phyloP scores from a whole-genome alignment of 2,888 invertebrate genomes.

The Epinotia bilunana region DNA sequence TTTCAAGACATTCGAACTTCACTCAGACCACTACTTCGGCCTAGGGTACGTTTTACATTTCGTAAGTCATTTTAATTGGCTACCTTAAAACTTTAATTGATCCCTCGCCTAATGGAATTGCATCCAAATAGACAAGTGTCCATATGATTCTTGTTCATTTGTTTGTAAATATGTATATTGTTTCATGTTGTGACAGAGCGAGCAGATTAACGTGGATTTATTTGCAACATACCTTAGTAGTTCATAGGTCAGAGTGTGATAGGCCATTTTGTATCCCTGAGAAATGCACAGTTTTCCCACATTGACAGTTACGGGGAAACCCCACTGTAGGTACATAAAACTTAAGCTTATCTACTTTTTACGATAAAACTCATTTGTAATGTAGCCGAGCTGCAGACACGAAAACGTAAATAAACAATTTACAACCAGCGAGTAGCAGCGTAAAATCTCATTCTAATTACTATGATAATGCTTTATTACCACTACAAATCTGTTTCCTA shows the following conservation, averaged over 20 bases:
- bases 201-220: too few relatives aligned
- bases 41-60: slow-evolving; percentile 6
- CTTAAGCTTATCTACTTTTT: slow-evolving; percentile 30
- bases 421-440: slow-evolving; percentile 75
- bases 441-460: slow-evolving; percentile 83
- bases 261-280: background rate
- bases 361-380: slow-evolving; percentile 40
- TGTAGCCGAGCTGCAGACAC: slow-evolving; percentile 46
- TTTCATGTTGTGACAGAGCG: too few relatives aligned
- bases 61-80: slow-evolving; percentile 10
- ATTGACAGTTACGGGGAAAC: slow-evolving; percentile 4
- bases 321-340: slow-evolving; percentile 9
- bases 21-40: slow-evolving; percentile 21
- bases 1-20: slow-evolving; percentile 36
- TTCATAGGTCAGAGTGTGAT: background rate
- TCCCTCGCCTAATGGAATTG: background rate
- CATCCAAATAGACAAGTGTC: background rate
- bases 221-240: background rate
- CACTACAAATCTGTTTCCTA: slow-evolving; percentile 80
- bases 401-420: slow-evolving; percentile 54
- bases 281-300: background rate
- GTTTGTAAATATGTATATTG: too few relatives aligned
- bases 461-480: slow-evolving; percentile 77
- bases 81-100: slow-evolving; percentile 7
- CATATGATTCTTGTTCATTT: too few relatives aligned